These are phyloP conservation scores for Pachydiplax longipennis DNA, from an alignment of 2,888 invertebrate genomes.

Conservation along the genomic window DNA sequence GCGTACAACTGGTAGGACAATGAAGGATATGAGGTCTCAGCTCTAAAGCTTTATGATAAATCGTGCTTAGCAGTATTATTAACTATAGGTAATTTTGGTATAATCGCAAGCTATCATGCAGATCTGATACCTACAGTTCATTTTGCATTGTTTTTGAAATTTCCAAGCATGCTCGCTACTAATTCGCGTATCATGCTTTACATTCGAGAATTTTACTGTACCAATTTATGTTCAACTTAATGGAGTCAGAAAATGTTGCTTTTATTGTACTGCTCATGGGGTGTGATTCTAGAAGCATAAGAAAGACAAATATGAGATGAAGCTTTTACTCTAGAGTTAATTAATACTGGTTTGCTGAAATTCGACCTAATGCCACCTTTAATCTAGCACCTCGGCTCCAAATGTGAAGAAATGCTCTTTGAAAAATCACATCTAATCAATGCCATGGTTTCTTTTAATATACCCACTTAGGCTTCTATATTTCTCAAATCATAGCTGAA, in stretches of 20 bases:
- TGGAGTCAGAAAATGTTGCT: constrained; percentile 62
- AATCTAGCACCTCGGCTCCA: not conserved
- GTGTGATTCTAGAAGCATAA: constrained; percentile 51
- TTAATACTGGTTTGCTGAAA: not conserved
- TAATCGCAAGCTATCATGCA: not conserved
- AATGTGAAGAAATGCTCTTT: not conserved
- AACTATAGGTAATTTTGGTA: not conserved
- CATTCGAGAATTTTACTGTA: constrained; percentile 54
- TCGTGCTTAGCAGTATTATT: not conserved
- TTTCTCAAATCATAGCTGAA: not conserved
- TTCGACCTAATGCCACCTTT: not conserved
- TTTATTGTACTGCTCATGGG: constrained; percentile 61
- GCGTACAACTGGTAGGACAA: not conserved
- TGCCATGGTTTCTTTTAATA: not conserved
- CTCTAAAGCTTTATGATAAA: not conserved
- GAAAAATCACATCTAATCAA: not conserved
- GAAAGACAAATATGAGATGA: constrained; percentile 48
- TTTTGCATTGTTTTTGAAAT: not conserved
- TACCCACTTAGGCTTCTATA: not conserved
- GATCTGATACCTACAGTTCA: not conserved
- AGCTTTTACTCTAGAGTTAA: not conserved
- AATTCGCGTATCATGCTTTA: constrained; percentile 48
- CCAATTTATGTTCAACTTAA: constrained; percentile 62
- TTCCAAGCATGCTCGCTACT: not conserved
- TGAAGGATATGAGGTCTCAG: not conserved